Percentiles rank a stretch among this genome's conserved stretches.
phyloP scores from a whole-genome alignment of 2,113 vertebrate species.

The Paracanthobrama guichenoti region DNA sequence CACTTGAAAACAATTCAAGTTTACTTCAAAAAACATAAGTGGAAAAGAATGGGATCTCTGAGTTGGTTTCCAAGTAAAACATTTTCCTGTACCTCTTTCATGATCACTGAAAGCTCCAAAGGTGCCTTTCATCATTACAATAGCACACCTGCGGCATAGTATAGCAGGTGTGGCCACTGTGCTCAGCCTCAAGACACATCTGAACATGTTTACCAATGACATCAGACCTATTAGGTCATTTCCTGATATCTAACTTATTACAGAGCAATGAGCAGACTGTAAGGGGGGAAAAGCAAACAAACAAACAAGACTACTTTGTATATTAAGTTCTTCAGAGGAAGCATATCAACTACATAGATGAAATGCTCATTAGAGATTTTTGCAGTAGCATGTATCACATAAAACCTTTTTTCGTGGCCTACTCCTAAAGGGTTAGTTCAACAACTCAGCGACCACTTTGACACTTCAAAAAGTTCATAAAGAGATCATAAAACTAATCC shows the following conservation, averaged over 20 bases:
- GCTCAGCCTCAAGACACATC: constrained; percentile 34
- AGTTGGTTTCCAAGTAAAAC: not conserved
- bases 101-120: constrained; percentile 21
- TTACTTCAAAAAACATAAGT: not conserved
- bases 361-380: not conserved
- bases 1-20: not conserved
- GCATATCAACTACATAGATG: not conserved
- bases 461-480: too few species aligned
- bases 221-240: constrained; percentile 24
- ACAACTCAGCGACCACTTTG: too few species aligned
- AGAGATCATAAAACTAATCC: too few species aligned
- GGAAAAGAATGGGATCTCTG: not conserved
- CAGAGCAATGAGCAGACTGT: not conserved
- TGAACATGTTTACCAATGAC: constrained; percentile 44
- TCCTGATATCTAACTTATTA: constrained; percentile 7
- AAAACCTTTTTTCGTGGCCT: not conserved
- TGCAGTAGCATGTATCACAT: not conserved
- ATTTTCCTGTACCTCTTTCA: constrained; percentile 13
- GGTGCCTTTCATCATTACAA: constrained; percentile 37
- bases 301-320: constrained; percentile 3
- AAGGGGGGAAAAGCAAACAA: not conserved
- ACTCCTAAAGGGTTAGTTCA: too few species aligned
- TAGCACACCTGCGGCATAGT: constrained; percentile 33
- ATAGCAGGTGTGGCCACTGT: constrained; percentile 43
- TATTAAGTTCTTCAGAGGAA: not conserved